Evolutionary conservation across 2,888 invertebrate genomes (phyloP), one percentile per base, ranked within the genome.

Genomic region (Hemaris fuciformis): DNA sequence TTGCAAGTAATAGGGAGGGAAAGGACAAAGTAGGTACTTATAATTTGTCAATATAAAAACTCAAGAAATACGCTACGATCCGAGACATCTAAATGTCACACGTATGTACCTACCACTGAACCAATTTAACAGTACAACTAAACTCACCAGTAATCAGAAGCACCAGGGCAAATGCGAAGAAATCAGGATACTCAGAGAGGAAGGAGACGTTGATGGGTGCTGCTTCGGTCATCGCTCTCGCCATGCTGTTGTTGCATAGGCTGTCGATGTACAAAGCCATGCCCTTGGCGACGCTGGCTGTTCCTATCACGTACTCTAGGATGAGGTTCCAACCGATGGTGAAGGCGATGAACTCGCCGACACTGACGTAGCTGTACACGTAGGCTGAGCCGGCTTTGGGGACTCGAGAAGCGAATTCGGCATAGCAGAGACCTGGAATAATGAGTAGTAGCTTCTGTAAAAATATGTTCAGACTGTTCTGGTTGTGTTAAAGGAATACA

Each of bases 281-380:
- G 72, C 71, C 96, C 94, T 96, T 95, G 20, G 96, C 96, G 1
- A 97, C 96, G 75, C 96, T 96, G 20, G 97, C 96, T 0, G 96
- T 94, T 25, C 96, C 98, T 64, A 98, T 97, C 15, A 97, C 94
- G 85, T 98, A 97, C 84, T 98, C 98, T 78, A 98, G 84, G 71
- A 98, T 96, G 57, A 98, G 94, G 87, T 98, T 98, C 98, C 98
- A 98, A 23, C 98, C 98, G 76, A 98, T 97, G 42, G 97, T 93
- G 86, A 98, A 98, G 1, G 98, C 98, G 48, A 96, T 94, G 79
- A 98, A 95, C 90, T 98, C 98, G 0, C 98, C 98, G 4, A 98
- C 96, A 63, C 97, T 97, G 7, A 98, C 97, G 82, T 97, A 98
- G 79, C 97, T 98, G 91, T 98, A 98, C 0, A 97, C 95, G 81